Percentiles rank a stretch among this genome's conserved stretches.
Evolutionary conservation across 2,113 vertebrate genomes (phyloP).

Genomic region (Hippotragus niger): DNA sequence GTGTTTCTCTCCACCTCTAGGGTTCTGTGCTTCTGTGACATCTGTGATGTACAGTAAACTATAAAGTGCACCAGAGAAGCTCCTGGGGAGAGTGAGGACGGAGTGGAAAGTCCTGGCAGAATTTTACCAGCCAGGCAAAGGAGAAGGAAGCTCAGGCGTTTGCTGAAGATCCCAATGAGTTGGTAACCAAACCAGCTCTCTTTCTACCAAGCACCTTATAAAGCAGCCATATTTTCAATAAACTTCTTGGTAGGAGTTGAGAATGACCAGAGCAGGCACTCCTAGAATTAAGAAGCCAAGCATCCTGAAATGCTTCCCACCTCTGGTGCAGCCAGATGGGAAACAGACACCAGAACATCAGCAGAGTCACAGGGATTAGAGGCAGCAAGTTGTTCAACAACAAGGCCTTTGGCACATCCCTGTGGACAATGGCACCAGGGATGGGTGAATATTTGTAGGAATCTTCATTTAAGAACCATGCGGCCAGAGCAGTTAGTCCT

Average conservation of each 20-base stretch:
- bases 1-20: background rate
- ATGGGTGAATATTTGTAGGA: background rate
- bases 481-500: background rate
- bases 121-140: background rate
- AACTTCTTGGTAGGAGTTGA: background rate
- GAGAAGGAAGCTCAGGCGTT: background rate
- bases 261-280: background rate
- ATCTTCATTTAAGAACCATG: background rate
- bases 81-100: background rate
- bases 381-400: background rate
- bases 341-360: too few relatives aligned
- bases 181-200: background rate
- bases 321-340: background rate
- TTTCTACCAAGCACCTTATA: background rate
- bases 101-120: background rate
- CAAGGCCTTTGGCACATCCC: background rate
- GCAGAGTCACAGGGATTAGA: background rate
- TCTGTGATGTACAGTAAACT: background rate
- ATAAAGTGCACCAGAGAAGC: background rate
- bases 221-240: background rate
- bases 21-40: background rate
- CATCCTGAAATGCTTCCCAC: background rate
- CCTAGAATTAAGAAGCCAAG: background rate
- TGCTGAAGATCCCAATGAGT: background rate
- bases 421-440: accelerated